Percentiles rank a stretch among this genome's conserved stretches.
Evolutionary conservation across 2,888 invertebrate genomes (phyloP).

Genomic region (Epinotia demarniana): DNA sequence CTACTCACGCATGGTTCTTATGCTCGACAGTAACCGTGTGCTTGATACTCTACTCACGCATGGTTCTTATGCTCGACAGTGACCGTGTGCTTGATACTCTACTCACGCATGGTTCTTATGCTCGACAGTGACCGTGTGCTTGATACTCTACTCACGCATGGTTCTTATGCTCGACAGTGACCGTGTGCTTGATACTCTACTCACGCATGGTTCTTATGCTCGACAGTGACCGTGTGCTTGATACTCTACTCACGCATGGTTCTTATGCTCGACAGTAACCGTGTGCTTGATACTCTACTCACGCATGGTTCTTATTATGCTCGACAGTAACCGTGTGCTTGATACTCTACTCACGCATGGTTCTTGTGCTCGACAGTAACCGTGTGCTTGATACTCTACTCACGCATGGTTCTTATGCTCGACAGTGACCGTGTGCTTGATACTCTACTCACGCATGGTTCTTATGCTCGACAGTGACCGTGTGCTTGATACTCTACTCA

Average conservation of each 20-base stretch:
- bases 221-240: conserved; percentile 87
- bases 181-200: conserved; percentile 83
- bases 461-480: conserved; percentile 85
- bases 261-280: conserved; percentile 85
- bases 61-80: conserved; percentile 86
- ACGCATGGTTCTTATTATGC: conserved; percentile 84
- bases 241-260: conserved; percentile 69
- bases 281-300: conserved; percentile 83
- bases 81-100: conserved; percentile 84
- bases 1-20: conserved; percentile 80
- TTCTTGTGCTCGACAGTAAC: conserved; percentile 86
- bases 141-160: conserved; percentile 69
- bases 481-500: conserved; percentile 82
- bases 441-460: conserved; percentile 74
- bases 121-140: conserved; percentile 87
- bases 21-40: conserved; percentile 87
- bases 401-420: conserved; percentile 84
- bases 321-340: conserved; percentile 88
- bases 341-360: conserved; percentile 63
- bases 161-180: conserved; percentile 86
- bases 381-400: conserved; percentile 83
- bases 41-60: conserved; percentile 71
- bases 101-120: conserved; percentile 84
- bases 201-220: conserved; percentile 84
- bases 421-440: conserved; percentile 87